phyloP scores from a whole-genome alignment of 2,888 invertebrate species.

The Hylaea fasciaria region DNA sequence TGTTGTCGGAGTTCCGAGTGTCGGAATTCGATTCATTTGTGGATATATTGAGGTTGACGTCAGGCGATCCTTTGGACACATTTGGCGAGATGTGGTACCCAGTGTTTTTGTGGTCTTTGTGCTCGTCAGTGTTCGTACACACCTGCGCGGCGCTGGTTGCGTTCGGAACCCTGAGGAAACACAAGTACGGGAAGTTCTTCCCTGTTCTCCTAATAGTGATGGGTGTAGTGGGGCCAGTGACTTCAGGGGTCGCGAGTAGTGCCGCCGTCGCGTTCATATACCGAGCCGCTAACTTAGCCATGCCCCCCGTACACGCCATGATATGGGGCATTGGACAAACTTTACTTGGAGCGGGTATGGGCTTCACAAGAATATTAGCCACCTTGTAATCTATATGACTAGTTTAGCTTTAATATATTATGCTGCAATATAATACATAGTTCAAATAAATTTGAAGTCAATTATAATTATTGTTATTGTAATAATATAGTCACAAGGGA shows the following conservation, averaged over 20 bases:
- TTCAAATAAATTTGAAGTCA: slow-evolving; percentile 60
- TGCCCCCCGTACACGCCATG: slow-evolving; percentile 96
- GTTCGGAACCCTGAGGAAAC: slow-evolving; percentile 95
- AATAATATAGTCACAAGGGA: slow-evolving; percentile 49
- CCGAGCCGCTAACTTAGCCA: slow-evolving; percentile 93
- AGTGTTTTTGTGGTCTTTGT: slow-evolving; percentile 97
- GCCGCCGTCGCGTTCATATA: slow-evolving; percentile 98
- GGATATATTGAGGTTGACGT: slow-evolving; percentile 88
- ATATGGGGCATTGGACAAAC: slow-evolving; percentile 98
- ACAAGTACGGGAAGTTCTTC: slow-evolving; percentile 97
- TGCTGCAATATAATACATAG: slow-evolving; percentile 44
- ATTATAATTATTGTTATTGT: slow-evolving; percentile 61
- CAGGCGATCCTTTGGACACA: slow-evolving; percentile 87
- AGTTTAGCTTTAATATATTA: slow-evolving; percentile 33
- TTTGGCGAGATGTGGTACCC: slow-evolving; percentile 98
- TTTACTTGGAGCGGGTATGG: slow-evolving; percentile 93
- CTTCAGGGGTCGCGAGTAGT: slow-evolving; percentile 95
- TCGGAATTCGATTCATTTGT: slow-evolving; percentile 88
- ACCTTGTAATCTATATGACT: slow-evolving; percentile 87
- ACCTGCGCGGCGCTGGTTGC: slow-evolving; percentile 95
- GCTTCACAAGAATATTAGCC: slow-evolving; percentile 96
- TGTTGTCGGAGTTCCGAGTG: slow-evolving; percentile 84
- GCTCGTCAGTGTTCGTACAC: slow-evolving; percentile 97
- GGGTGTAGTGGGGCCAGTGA: slow-evolving; percentile 95
- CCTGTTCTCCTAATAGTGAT: slow-evolving; percentile 94